phyloP scores from a whole-genome alignment of 2,888 invertebrate genomes.

The Eurytoma adleriae region DNA sequence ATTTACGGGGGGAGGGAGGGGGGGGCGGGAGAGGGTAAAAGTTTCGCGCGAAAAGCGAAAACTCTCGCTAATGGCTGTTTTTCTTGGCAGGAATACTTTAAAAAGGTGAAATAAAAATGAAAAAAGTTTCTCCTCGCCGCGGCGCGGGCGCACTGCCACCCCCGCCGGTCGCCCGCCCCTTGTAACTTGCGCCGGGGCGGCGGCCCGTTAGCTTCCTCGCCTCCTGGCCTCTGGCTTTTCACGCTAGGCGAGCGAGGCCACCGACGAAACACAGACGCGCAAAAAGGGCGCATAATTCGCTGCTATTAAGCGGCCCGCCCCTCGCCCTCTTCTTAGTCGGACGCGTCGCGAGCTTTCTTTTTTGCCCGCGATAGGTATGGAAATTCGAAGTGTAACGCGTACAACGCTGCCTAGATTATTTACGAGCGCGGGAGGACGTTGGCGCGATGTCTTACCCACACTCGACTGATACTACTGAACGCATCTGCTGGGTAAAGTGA shows the following conservation, averaged over 20 bases:
- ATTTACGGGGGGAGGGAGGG: constrained; percentile 61
- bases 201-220: constrained; percentile 45
- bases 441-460: not conserved
- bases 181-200: constrained; percentile 56
- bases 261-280: constrained; percentile 62
- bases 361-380: constrained; percentile 1
- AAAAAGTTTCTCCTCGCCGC: constrained; percentile 60
- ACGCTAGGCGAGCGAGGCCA: constrained; percentile 32
- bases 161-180: constrained; percentile 56
- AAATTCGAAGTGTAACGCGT: not conserved
- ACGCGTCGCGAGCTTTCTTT: not conserved
- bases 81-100: constrained; percentile 75
- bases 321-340: not conserved
- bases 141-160: constrained; percentile 1
- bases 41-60: constrained; percentile 76
- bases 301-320: constrained; percentile 68
- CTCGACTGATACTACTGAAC: not conserved
- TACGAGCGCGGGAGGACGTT: not conserved
- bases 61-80: constrained; percentile 76
- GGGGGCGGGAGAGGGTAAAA: constrained; percentile 65
- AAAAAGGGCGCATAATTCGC: constrained; percentile 67
- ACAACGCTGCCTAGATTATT: not conserved
- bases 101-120: constrained; percentile 72
- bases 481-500: too few species aligned
- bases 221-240: constrained; percentile 40